Evolutionary conservation across 2,797 vertebrate species (phyloP), one percentile per base, ranked within the genome.

Genomic region (Molossus alvarezi): DNA sequence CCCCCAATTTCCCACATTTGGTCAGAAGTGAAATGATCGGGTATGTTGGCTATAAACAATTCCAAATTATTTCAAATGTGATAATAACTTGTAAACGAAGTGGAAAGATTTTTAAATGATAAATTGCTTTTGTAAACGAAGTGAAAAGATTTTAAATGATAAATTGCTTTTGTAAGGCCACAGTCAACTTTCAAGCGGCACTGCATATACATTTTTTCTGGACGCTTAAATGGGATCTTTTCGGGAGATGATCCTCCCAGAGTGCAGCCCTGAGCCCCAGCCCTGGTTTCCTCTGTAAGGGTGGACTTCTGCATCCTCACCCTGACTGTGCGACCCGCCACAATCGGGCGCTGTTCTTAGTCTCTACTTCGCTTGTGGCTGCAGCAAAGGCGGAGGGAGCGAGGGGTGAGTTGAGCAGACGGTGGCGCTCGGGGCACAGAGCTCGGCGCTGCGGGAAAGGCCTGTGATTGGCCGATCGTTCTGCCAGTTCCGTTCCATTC

Each of bases 41-140:
- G 5, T 48, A 20, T 45, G 48, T 45, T 90, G 71, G 33, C 33
- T 41, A 12, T 48, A 82, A 89, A 76, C 29, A 85, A 62, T 37
- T 57, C 18, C 45, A 85, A 86, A 55, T 60, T 72, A 76, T 84
- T 67, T 93, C 76, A 86, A 86, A 51, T 41, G 27, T 65, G 57
- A 94, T 41, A 7, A 58, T 27, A 20, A 37, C 18, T 60, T 69
- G 48, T 18, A 85, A 65, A 45, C 55, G 1, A 29, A 53, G 9
- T 67, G 13, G 55, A 58, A 45, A 41, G 58, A 77, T 45, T 88
- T 80, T 77, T 60, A 83, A 75, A 89, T 81, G 23, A 29, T 21
- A 48, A 55, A 69, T 62, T 72, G 48, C 13, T 79, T 58, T 72
- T 20, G 23, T 21, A 48, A 33, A 33, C 33, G 41, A 45, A 45